Conservation (phyloP, 2,113 vertebrate genomes). For the Periophthalmus modestus region DNA sequence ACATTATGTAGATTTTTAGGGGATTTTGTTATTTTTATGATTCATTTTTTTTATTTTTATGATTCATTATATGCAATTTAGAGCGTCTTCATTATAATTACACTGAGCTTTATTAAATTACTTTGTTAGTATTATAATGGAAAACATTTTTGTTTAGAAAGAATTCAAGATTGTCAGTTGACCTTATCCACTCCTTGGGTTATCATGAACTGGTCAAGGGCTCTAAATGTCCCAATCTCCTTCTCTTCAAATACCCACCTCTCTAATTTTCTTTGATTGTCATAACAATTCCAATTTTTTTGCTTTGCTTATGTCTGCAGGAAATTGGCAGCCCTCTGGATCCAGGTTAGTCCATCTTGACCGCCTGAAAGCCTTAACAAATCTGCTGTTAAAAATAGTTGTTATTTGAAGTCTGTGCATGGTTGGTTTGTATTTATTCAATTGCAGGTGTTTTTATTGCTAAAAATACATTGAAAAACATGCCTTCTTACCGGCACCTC, state of each 20-base stretch:
- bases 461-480: no score
- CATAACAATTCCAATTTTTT: slow-evolving; percentile 11
- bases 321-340: slow-evolving; percentile 42
- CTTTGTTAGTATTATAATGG: not conserved
- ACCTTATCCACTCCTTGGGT: slow-evolving; percentile 38
- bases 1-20: no score
- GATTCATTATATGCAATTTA: not conserved
- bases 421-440: slow-evolving; percentile 20
- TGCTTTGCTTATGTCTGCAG: slow-evolving; percentile 41
- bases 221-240: not conserved
- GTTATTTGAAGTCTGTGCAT: slow-evolving; percentile 25
- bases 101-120: not conserved
- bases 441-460: slow-evolving; percentile 17
- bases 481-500: no score
- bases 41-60: no score
- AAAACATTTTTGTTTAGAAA: not conserved
- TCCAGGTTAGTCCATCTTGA: slow-evolving; percentile 66
- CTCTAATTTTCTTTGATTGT: slow-evolving; percentile 2
- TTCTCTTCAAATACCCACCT: not conserved
- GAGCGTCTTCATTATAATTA: not conserved
- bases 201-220: slow-evolving; percentile 12
- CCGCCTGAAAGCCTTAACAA: slow-evolving; percentile 32
- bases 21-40: no score
- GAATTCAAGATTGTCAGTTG: not conserved
- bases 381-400: slow-evolving; percentile 11